These are phyloP conservation scores for Pseudomyrmex dendroicus DNA, from an alignment of 1,140 invertebrate species.

Conservation along the genomic window DNA sequence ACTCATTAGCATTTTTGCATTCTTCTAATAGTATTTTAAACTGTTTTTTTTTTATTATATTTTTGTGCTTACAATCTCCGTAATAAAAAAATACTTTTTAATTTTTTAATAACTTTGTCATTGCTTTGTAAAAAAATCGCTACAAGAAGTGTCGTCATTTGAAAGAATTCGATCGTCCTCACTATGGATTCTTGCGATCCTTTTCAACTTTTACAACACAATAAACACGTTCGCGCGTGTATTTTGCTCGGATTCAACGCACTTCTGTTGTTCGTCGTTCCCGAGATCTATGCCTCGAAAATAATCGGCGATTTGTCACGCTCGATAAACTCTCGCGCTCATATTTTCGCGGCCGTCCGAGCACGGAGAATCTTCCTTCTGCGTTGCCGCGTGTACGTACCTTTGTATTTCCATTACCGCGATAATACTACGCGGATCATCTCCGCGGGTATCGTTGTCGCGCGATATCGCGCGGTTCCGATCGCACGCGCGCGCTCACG, in stretches of 20 bases:
- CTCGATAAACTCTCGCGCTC: slow-evolving; percentile 68
- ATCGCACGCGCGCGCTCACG: neutral
- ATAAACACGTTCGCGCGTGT: slow-evolving; percentile 32
- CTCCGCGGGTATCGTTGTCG: slow-evolving; percentile 17
- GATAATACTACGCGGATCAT: slow-evolving; percentile 43
- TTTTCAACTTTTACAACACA: slow-evolving; percentile 13
- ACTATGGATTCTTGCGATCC: neutral
- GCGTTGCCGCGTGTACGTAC: neutral
- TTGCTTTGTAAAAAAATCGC: neutral
- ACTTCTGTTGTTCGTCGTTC: slow-evolving; percentile 21
- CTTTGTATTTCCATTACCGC: slow-evolving; percentile 20
- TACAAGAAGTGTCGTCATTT: slow-evolving; percentile 4
- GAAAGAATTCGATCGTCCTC: slow-evolving; percentile 10
- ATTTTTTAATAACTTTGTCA: neutral
- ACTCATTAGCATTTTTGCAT: neutral
- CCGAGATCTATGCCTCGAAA: slow-evolving; percentile 37
- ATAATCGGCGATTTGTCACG: slow-evolving; percentile 68
- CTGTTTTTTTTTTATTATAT: neutral
- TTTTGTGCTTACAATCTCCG: neutral
- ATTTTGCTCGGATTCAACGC: slow-evolving; percentile 30
- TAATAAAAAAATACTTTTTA: neutral
- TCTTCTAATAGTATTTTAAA: neutral
- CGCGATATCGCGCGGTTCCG: neutral
- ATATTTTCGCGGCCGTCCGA: slow-evolving; percentile 65
- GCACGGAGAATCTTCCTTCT: slow-evolving; percentile 64